Evolutionary conservation across 2,113 vertebrate genomes (phyloP).

Genomic region (Podarcis cretensis): DNA sequence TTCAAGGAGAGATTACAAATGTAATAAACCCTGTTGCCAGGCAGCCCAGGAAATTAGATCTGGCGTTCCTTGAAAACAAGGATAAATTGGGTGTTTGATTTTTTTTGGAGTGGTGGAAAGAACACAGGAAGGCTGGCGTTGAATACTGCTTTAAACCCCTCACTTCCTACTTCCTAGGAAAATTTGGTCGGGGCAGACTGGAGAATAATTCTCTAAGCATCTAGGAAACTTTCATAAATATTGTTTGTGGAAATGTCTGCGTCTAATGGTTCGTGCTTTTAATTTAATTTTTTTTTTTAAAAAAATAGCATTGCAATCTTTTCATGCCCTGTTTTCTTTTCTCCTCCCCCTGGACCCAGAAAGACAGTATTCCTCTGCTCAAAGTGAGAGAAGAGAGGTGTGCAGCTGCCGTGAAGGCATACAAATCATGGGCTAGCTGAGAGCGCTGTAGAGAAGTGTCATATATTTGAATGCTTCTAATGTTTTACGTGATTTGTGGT

Average conservation of each 20-base stretch:
- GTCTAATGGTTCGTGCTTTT: background rate
- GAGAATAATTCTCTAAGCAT: background rate
- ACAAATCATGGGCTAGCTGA: background rate
- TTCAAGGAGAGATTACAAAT: slow-evolving; percentile 44
- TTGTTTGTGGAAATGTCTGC: background rate
- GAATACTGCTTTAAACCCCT: slow-evolving; percentile 4
- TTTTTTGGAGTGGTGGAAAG: slow-evolving; percentile 3
- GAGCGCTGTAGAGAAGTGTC: background rate
- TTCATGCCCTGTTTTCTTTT: background rate
- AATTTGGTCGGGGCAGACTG: background rate
- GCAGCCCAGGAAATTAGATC: slow-evolving; percentile 51
- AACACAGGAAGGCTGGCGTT: slow-evolving; percentile 10
- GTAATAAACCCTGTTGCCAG: slow-evolving; percentile 57
- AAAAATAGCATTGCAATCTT: background rate
- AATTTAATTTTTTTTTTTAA: background rate
- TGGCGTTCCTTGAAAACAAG: slow-evolving; percentile 49
- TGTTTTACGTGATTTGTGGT: background rate
- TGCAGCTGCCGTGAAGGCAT: background rate
- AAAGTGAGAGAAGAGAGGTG: background rate
- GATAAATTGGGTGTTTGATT: slow-evolving; percentile 40
- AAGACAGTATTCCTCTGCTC: background rate
- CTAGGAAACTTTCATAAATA: background rate
- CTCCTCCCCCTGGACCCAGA: background rate
- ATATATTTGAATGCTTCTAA: background rate
- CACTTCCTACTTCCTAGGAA: slow-evolving; percentile 1